Conservation (phyloP, 2,797 vertebrate genomes). For the Anabacerthia variegaticeps region DNA sequence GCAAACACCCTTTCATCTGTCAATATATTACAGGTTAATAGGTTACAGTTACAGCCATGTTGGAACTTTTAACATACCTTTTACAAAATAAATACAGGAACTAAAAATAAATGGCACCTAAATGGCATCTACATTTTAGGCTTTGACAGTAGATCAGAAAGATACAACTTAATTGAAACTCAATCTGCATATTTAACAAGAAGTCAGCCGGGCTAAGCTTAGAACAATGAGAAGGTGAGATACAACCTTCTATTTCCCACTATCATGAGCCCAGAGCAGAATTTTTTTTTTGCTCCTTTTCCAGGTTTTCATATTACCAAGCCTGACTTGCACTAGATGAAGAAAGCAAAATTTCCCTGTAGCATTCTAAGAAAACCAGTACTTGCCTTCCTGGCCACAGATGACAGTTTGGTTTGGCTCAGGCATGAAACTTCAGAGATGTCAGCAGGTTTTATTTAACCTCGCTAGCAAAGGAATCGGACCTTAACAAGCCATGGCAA, state of each 20-base stretch:
- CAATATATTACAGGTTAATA: neutral
- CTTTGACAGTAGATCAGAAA: neutral
- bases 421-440: neutral
- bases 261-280: neutral
- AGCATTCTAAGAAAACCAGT: conserved; percentile 39
- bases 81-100: neutral
- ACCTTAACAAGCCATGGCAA: neutral
- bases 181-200: neutral
- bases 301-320: conserved; percentile 2
- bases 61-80: neutral
- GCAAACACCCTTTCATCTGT: neutral
- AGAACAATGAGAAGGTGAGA: neutral
- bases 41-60: neutral
- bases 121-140: neutral
- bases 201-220: neutral
- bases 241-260: neutral
- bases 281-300: neutral
- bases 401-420: neutral
- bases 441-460: neutral
- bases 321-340: neutral
- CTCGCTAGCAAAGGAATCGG: neutral
- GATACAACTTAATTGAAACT: neutral
- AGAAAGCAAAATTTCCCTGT: conserved; percentile 24
- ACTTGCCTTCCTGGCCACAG: conserved; percentile 2
- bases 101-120: neutral